Conservation (phyloP, 2,888 invertebrate species). For the Polia nebulosa region DNA sequence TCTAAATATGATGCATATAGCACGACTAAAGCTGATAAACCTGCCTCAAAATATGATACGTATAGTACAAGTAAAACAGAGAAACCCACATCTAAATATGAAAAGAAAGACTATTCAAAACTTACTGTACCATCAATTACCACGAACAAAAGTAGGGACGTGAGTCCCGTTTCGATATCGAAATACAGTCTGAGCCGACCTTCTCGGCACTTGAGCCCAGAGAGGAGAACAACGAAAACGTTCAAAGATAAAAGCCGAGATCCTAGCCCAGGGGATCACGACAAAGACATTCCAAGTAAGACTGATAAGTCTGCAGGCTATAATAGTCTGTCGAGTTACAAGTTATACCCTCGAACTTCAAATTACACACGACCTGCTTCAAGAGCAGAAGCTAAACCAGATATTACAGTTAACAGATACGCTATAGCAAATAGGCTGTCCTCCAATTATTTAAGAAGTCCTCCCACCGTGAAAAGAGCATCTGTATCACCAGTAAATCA, state of each 20-base stretch:
- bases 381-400: slow-evolving; percentile 80
- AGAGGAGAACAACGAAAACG: slow-evolving; percentile 82
- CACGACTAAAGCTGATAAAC: slow-evolving; percentile 68
- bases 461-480: slow-evolving; percentile 82
- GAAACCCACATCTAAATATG: slow-evolving; percentile 77
- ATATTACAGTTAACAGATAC: slow-evolving; percentile 79
- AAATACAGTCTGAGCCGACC: slow-evolving; percentile 85
- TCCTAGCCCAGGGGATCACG: slow-evolving; percentile 90
- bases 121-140: slow-evolving; percentile 80
- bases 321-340: slow-evolving; percentile 87
- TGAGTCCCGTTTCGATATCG: slow-evolving; percentile 89
- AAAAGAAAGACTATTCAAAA: slow-evolving; percentile 89
- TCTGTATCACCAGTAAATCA: slow-evolving; percentile 83
- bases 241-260: slow-evolving; percentile 89
- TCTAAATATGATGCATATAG: slow-evolving; percentile 77
- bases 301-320: slow-evolving; percentile 90
- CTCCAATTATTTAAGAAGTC: slow-evolving; percentile 85
- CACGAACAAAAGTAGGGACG: slow-evolving; percentile 88
- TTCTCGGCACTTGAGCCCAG: slow-evolving; percentile 89
- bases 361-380: slow-evolving; percentile 81
- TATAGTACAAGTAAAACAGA: slow-evolving; percentile 66
- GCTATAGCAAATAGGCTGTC: slow-evolving; percentile 85
- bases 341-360: slow-evolving; percentile 89
- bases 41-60: slow-evolving; percentile 77
- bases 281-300: slow-evolving; percentile 91